Evolutionary conservation across 1,140 invertebrate species (phyloP), one percentile per base, ranked within the genome.

Genomic region (Apis florea): DNA sequence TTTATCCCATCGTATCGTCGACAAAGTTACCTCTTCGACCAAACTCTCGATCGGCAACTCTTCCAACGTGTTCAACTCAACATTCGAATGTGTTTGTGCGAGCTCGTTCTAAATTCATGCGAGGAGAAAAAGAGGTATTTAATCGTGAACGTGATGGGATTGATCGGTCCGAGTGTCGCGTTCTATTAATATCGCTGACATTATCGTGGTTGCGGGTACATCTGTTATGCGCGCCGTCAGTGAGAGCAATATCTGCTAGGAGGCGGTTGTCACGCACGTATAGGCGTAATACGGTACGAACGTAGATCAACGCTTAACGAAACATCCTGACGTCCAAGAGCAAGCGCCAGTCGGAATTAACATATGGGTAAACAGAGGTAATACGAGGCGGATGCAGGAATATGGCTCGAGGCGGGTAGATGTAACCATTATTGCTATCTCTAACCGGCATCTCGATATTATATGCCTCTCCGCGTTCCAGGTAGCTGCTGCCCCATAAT

Each of bases 361-460:
- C 76, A 87, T 83, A 79, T 67, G 85, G 79, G 66, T 84, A 85
- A 82, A 83, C 83, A 79, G 63, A 78, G 72, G 71, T 87, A 85
- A 88, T 76, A 71, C 85, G 71, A 79, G 54, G 59, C 73, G 74
- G 66, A 76, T 53, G 68, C n/a, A 31, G 19, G 72, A 54, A 70
- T 61, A 63, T 83, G 56, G 72, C 78, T 72, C 11, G 17, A 19
- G 71, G 70, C 72, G 10, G 17, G 49, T 76, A 76, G 56, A 83
- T 64, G 63, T 67, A 73, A 83, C 51, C 64, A 51, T 70, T 73
- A 68, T 61, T 76, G 79, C 51, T 80, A 88, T 88, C 87, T 85
- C 70, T 26, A 47, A 66, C 69, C 31, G 58, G 49, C 54, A 87
- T 82, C 76, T 87, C 82, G 77, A 87, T 86, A 86, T 79, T 75